Evolutionary conservation across 2,113 vertebrate genomes (phyloP).

Genomic region (Rhea pennata): DNA sequence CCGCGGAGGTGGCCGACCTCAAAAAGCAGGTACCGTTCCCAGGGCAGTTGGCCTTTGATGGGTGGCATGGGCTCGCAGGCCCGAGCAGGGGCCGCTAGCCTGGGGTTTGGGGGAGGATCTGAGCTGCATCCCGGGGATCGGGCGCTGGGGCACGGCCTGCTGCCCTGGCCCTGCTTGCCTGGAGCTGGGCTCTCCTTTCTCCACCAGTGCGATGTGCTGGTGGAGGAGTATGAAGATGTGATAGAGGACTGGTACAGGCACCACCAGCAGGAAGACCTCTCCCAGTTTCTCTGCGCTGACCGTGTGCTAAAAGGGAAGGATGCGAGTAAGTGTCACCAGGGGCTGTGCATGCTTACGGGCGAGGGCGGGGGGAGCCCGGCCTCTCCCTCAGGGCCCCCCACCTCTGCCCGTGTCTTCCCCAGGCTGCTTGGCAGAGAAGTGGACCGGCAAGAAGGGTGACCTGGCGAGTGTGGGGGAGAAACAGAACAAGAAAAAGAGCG

Average conservation of each 20-base stretch:
- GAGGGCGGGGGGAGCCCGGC: rapidly evolving
- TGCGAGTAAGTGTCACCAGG: conserved; percentile 77
- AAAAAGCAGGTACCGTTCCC: conserved; percentile 89
- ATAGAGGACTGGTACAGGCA: conserved; percentile 98
- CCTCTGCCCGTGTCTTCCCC: not conserved
- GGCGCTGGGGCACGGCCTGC: not conserved
- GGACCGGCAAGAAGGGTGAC: conserved; percentile 88
- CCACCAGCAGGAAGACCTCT: conserved; percentile 92
- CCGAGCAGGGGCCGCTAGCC: no score
- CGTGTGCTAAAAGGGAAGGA: conserved; percentile 94
- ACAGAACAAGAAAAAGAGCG: conserved; percentile 81
- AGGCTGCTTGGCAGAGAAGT: conserved; percentile 80
- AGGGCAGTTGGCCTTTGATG: rapidly evolving
- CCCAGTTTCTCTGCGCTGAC: conserved; percentile 89
- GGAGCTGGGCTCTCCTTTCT: not conserved
- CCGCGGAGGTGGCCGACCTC: conserved; percentile 94
- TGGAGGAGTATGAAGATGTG: conserved; percentile 94
- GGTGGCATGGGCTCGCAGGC: rapidly evolving
- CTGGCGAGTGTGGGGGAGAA: conserved; percentile 74
- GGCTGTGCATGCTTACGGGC: rapidly evolving
- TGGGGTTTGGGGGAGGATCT: not conserved
- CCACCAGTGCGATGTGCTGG: conserved; percentile 89
- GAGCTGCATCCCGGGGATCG: rapidly evolving
- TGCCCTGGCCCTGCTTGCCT: rapidly evolving
- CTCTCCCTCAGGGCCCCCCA: not conserved